These are phyloP conservation scores for Bibio marci DNA, from an alignment of 2,888 invertebrate genomes.

Conservation along the genomic window DNA sequence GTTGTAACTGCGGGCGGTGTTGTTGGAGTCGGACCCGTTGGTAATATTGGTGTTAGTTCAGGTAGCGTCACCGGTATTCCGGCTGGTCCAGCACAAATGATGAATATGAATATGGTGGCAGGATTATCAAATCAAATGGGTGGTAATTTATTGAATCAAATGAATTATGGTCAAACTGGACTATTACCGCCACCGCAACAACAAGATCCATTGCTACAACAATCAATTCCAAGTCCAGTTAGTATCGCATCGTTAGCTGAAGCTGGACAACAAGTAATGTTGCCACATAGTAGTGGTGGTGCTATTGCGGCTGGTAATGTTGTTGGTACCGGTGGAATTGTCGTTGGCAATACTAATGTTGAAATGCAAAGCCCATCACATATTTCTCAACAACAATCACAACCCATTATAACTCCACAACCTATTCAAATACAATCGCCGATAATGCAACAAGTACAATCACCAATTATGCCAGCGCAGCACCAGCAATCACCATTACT, in stretches of 20 bases:
- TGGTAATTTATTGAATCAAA: neutral
- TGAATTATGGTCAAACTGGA: slow-evolving; percentile 1
- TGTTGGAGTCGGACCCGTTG: too few species aligned
- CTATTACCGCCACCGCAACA: neutral
- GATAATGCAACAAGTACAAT: neutral
- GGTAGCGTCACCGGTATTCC: neutral
- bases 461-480: neutral
- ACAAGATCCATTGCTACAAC: neutral
- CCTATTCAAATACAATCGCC: slow-evolving; percentile 1
- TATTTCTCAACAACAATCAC: too few species aligned
- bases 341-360: neutral
- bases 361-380: neutral
- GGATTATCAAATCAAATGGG: slow-evolving; percentile 4
- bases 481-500: neutral
- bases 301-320: too few species aligned
- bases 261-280: neutral
- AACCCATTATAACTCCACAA: neutral
- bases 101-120: slow-evolving; percentile 4
- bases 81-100: slow-evolving; percentile 2
- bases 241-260: neutral
- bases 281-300: too few species aligned
- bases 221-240: slow-evolving; percentile 1
- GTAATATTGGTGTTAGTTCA: too few species aligned
- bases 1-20: too few species aligned
- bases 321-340: neutral